Base-by-base conservation (phyloP, 2,888 invertebrate species). In the Lapara coniferarum region DNA sequence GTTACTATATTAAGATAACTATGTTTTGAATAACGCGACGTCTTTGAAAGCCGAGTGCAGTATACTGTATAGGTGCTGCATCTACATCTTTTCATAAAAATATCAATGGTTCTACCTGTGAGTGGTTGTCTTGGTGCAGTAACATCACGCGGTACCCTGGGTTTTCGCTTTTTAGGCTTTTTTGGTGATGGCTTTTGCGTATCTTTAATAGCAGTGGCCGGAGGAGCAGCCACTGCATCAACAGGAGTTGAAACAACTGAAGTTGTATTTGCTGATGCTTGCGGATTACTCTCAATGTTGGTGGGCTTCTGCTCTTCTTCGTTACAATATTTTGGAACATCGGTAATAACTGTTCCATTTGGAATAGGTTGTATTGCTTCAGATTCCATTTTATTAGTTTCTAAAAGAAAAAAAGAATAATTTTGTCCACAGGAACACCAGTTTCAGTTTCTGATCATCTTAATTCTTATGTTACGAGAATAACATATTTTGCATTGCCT, bases 61-160 rank as follows among this genome's bases (percentile, higher is more conserved):
- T 25, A 25, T 25, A 25, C 25, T n/a, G n/a, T n/a, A n/a, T n/a
- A n/a, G n/a, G 2, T 25, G 25, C 25, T 25, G 25, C 2, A 25
- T 25, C 25, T 2, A 25, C 25, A 25, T 25, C 25, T 25, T 25
- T 25, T 25, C n/a, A n/a, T n/a, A n/a, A n/a, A 25, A 25, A 25
- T 25, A 25, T 25, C 25, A 25, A 2, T 25, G 25, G 25, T 68
- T 69, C 37, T 84, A 95, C 96, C 96, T 70, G 96, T 96, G 14
- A 96, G 90, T 10, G 97, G 96, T 80, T 96, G 96, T 67, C 96
- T 93, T 0, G 96, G 96, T 1, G 96, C 96, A 66, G 96, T 96
- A 13, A 95, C 94, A 85, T 97, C 97, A 74, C 96, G 95, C 0
- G 95, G 95, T 67, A 93, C 87, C 88, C 96, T 96, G 73, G 96